phyloP scores from a whole-genome alignment of 2,888 invertebrate species.

The Drosophila putrida region DNA sequence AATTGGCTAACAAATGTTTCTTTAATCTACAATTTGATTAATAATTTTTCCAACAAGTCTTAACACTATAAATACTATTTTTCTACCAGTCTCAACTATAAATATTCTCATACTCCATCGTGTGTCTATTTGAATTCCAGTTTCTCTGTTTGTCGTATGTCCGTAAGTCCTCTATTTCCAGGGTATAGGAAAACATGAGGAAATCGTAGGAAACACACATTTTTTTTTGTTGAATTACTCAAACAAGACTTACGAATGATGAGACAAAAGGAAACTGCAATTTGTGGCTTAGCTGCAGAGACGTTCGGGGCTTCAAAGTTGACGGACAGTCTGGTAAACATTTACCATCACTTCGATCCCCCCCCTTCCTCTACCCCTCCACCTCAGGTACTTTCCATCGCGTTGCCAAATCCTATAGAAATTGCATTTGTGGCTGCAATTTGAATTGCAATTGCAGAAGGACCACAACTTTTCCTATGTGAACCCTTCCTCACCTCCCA shows the following conservation, averaged over 20 bases:
- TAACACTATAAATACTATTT: too few species aligned
- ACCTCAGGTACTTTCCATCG: not conserved
- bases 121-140: not conserved
- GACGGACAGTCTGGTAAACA: conserved; percentile 41
- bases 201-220: conserved; percentile 55
- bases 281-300: conserved; percentile 49
- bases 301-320: conserved; percentile 29
- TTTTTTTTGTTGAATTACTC: conserved; percentile 52
- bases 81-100: too few species aligned
- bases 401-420: conserved; percentile 70
- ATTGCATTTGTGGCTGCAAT: conserved; percentile 78
- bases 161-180: not conserved
- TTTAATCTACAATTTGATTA: too few species aligned
- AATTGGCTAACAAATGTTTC: too few species aligned
- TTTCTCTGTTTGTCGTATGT: not conserved
- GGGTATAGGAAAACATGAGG: conserved; percentile 49
- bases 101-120: not conserved
- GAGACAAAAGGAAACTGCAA: conserved; percentile 46
- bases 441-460: conserved; percentile 73
- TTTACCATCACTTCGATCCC: conserved; percentile 36
- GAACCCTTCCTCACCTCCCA: not conserved
- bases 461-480: conserved; percentile 11
- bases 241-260: conserved; percentile 59
- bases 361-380: not conserved
- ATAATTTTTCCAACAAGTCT: too few species aligned